Evolutionary conservation across 92 coral and sea anemone species (phyloP), one percentile per base, ranked within the genome.

Genomic region (Actinostola sp.): DNA sequence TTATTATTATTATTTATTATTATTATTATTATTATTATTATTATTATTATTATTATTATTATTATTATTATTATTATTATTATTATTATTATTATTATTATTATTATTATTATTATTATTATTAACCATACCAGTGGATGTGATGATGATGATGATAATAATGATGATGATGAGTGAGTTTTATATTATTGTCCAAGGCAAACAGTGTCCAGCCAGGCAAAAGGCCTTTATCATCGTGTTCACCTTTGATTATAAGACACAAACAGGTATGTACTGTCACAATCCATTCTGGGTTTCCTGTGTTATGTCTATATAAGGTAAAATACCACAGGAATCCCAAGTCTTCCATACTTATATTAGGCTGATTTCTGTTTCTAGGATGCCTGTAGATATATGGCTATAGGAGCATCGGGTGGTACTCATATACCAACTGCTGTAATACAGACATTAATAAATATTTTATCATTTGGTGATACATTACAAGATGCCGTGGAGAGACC

Each of bases 341-440:
- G 33, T 46, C 0, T 73, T 43, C 43, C 11, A 34, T 34, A 24
- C 33, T 12, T 5, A 1, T 23, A 3, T 45, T 29, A 2, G 28
- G 1, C 21, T 62, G 68, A n/a, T n/a, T n/a, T 56, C 24, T 34
- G 35, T 35, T 28, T 70, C 33, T 62, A 95, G 99, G 93, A 95
- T 67, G 85, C 87, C 25, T 95, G 99, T 75, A 82, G 84, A 34
- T 88, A 92, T 12, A 56, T 88, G 70, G 89, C 93, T 9, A 24
- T 92, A 60, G 99, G 99, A 2, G 97, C 74, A 3, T 73, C 97
- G 4, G 99, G 99, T 38, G 97, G 97, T 0, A 61, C 82, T n/a
- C 92, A 85, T 31, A 95, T 95, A 28, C 71, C 88, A 4, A 89
- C 90, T 20, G 91, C 89, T n/a, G 85, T 95, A 54, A 82, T 92